Evolutionary conservation across 2,797 vertebrate species (phyloP), one percentile per base, ranked within the genome.

Genomic region (Dallia pectoralis): DNA sequence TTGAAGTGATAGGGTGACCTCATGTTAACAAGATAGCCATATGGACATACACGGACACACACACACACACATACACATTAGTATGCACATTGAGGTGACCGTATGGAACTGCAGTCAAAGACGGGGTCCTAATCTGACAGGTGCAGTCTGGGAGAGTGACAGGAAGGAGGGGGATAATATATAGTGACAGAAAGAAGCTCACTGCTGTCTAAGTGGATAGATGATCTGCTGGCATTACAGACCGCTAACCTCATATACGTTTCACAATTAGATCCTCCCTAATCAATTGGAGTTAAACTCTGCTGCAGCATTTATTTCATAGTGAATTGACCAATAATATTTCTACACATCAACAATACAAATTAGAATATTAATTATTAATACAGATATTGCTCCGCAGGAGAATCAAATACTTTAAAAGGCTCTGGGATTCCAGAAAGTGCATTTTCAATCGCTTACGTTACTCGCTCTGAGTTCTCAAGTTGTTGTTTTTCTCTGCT

Each of bases 11-110:
- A 72, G 40, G 18, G 76, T 22, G 0, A 70, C 74, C 76, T 63
- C 66, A 67, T 80, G 63, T 72, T 72, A 77, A 86, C 77, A 78
- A 87, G 84, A 84, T 82, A 63, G 68, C 27, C 66, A 67, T 67
- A 25, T 36, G 29, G 12, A 27, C 11, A 49, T 5, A 51, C 16
- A 19, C 49, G 1, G 8, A 44, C 5, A 44, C 5, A 7, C 40
- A 7, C 40, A 44, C 9, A 25, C 22, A 25, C 51, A 56, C 53
- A 53, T 5, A 56, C 53, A 56, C n/a, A 56, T 7, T 12, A 56
- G 53, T 56, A 25, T 25, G 22, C 53, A 56, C n/a, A 12, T 22
- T 56, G 53, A 56, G n/a, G 53, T n/a, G 22, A 25, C 12, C 53
- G 12, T 59, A 59, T 59, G 53, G 53, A 59, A 22, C 53, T 59